These are phyloP conservation scores for Anguilla obscura DNA, from an alignment of 2,797 vertebrate species.

Conservation along the genomic window DNA sequence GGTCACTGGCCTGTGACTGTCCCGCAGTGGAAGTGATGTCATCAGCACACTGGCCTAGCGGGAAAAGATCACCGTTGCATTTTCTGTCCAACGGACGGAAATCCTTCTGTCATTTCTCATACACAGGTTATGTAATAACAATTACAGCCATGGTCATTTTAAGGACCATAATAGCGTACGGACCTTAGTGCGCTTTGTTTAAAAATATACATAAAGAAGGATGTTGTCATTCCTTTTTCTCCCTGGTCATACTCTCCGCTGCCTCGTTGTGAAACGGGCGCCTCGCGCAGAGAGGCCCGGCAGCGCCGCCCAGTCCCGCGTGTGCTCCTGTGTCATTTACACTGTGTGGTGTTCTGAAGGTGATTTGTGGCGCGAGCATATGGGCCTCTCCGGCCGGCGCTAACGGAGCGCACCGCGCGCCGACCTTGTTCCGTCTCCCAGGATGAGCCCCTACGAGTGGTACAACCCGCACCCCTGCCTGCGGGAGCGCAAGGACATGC, in stretches of 20 bases:
- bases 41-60: neutral
- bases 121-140: neutral
- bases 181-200: neutral
- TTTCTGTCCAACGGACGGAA: neutral
- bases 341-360: neutral
- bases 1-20: constrained; percentile 4
- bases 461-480: constrained; percentile 90
- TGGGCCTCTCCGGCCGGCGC: neutral
- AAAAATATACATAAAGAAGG: neutral
- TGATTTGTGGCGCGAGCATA: neutral
- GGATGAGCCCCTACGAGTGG: constrained; percentile 94
- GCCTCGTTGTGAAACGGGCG: neutral
- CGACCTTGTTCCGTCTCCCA: constrained; percentile 49
- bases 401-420: neutral
- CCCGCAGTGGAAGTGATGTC: neutral
- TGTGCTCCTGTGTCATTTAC: neutral
- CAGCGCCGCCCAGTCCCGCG: neutral
- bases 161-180: neutral
- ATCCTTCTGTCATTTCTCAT: neutral
- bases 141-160: neutral
- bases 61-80: neutral
- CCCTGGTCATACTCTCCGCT: neutral
- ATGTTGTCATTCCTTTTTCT: neutral
- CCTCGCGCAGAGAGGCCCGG: neutral
- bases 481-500: constrained; percentile 79